These are phyloP conservation scores for Corythaixoides concolor DNA, from an alignment of 2,113 vertebrate species.

Conservation along the genomic window DNA sequence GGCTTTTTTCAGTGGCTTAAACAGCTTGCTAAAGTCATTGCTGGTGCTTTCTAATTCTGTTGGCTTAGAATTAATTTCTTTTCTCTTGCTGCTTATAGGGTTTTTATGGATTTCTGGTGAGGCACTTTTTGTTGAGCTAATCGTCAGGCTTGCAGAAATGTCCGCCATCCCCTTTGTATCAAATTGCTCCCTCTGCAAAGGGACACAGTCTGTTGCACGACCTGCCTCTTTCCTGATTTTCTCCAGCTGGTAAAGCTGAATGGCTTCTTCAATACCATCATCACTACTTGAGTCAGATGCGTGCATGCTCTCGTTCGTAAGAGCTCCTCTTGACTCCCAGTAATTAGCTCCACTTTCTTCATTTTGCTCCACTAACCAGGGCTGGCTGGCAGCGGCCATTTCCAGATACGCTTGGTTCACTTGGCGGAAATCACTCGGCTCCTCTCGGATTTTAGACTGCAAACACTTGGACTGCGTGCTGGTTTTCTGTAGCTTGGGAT, in stretches of 20 bases:
- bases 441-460: background rate
- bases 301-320: fast-evolving
- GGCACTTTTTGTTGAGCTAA: constrained; percentile 59
- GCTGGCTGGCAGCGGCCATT: background rate
- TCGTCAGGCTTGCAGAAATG: background rate
- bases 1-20: constrained; percentile 57
- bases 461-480: background rate
- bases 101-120: constrained; percentile 63
- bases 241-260: constrained; percentile 90
- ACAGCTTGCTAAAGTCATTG: background rate
- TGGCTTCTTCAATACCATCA: constrained; percentile 93
- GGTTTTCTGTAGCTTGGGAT: constrained; percentile 19
- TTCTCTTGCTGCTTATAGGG: constrained; percentile 66
- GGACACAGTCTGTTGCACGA: background rate
- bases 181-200: constrained; percentile 36
- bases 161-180: constrained; percentile 6
- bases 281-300: constrained; percentile 86
- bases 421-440: background rate
- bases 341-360: background rate
- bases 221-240: constrained; percentile 75
- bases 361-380: background rate
- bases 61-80: constrained; percentile 49
- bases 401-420: background rate
- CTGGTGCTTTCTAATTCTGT: background rate
- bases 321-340: background rate